Percentiles rank a stretch among this genome's conserved stretches.
These are phyloP conservation scores for Galeopsomyia nigrocyanea DNA, from an alignment of 2,888 invertebrate species.

Conservation along the genomic window DNA sequence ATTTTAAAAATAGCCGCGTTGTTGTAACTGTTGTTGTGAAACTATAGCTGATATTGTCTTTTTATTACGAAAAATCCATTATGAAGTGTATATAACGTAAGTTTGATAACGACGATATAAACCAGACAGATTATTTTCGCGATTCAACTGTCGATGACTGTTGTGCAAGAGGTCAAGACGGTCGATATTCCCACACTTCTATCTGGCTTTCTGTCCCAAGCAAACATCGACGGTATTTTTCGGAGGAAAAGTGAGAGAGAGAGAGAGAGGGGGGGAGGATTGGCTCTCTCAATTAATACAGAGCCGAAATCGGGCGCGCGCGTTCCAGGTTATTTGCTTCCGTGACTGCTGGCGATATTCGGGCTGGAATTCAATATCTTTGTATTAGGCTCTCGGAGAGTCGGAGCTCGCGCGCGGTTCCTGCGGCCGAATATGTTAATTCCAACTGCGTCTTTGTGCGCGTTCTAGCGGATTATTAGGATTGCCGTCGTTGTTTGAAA, in stretches of 20 bases:
- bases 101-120: too few relatives aligned
- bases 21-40: not conserved
- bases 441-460: conserved; percentile 19
- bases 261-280: too few relatives aligned
- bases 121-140: too few relatives aligned
- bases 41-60: too few relatives aligned
- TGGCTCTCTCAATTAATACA: conserved; percentile 21
- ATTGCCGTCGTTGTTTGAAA: conserved; percentile 15
- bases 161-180: conserved; percentile 17
- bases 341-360: conserved; percentile 41
- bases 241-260: not conserved
- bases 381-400: conserved; percentile 18
- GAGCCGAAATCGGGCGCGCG: not conserved
- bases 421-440: conserved; percentile 41
- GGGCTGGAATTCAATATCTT: conserved; percentile 39
- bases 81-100: too few relatives aligned
- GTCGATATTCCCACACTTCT: conserved; percentile 24
- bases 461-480: conserved; percentile 33
- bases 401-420: not conserved
- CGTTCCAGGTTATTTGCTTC: conserved; percentile 28
- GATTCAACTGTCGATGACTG: too few relatives aligned
- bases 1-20: not conserved
- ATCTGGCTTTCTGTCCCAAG: not conserved
- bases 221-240: conserved; percentile 25
- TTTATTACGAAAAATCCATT: too few relatives aligned